These are phyloP conservation scores for Andrena bucephala DNA, from an alignment of 2,888 invertebrate species.

Conservation along the genomic window DNA sequence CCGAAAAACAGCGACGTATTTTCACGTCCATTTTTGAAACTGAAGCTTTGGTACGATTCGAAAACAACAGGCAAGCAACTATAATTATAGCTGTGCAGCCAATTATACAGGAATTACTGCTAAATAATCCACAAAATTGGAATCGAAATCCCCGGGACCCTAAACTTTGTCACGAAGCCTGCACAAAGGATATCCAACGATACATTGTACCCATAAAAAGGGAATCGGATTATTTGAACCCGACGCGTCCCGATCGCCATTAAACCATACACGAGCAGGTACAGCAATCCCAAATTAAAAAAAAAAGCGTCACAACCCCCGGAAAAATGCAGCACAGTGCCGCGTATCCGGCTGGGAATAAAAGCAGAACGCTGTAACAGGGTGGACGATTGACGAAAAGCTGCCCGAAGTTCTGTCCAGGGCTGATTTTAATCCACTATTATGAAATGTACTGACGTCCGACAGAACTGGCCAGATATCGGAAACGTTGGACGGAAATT, in stretches of 20 bases:
- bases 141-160: no score
- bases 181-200: neutral
- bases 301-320: neutral
- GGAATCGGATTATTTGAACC: slow-evolving; percentile 13
- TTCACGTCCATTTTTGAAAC: neutral
- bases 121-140: no score
- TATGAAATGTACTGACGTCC: slow-evolving; percentile 75
- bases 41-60: neutral
- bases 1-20: neutral
- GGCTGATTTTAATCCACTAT: slow-evolving; percentile 76
- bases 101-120: no score
- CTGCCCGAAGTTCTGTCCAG: slow-evolving; percentile 48
- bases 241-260: slow-evolving; percentile 16
- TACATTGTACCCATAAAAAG: neutral
- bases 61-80: neutral
- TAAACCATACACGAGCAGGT: slow-evolving; percentile 23
- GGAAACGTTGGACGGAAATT: slow-evolving; percentile 78
- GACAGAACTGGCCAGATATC: slow-evolving; percentile 73
- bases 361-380: slow-evolving; percentile 74
- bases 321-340: slow-evolving; percentile 43
- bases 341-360: slow-evolving; percentile 55
- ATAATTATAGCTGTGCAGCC: no score
- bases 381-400: slow-evolving; percentile 59
- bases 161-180: no score
- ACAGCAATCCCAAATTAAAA: slow-evolving; percentile 13